These are phyloP conservation scores for Cephalopholis sonnerati DNA, from an alignment of 2,113 vertebrate species.

Conservation along the genomic window DNA sequence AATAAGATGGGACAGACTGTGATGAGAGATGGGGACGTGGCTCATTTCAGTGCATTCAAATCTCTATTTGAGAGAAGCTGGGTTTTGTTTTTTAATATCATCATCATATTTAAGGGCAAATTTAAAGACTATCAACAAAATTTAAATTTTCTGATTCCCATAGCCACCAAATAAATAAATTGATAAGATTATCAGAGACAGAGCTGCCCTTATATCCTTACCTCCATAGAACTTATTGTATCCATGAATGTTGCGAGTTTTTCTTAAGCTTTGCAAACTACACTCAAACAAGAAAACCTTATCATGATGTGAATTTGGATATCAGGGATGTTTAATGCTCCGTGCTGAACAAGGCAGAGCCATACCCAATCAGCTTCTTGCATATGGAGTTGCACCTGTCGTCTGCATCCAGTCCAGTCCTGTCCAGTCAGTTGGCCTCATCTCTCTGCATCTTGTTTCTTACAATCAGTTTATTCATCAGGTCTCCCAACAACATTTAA, in stretches of 20 bases:
- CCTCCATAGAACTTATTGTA: neutral
- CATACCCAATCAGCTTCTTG: constrained; percentile 26
- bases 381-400: constrained; percentile 70
- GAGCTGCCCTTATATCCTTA: neutral
- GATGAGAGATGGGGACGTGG: neutral
- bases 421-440: constrained; percentile 15
- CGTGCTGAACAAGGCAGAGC: constrained; percentile 24
- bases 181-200: neutral
- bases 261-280: constrained; percentile 1
- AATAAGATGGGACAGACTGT: constrained; percentile 44
- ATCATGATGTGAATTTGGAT: neutral
- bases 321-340: constrained; percentile 23
- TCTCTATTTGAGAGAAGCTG: neutral
- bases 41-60: neutral
- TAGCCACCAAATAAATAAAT: neutral
- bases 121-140: neutral
- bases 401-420: constrained; percentile 29
- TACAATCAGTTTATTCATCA: constrained; percentile 36
- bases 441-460: constrained; percentile 39
- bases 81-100: neutral
- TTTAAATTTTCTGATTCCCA: neutral
- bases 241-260: neutral
- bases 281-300: neutral
- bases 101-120: neutral
- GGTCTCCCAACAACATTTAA: constrained; percentile 31